Evolutionary conservation across 2,888 invertebrate species (phyloP), one percentile per base, ranked within the genome.

Genomic region (Serrognathus titanus): DNA sequence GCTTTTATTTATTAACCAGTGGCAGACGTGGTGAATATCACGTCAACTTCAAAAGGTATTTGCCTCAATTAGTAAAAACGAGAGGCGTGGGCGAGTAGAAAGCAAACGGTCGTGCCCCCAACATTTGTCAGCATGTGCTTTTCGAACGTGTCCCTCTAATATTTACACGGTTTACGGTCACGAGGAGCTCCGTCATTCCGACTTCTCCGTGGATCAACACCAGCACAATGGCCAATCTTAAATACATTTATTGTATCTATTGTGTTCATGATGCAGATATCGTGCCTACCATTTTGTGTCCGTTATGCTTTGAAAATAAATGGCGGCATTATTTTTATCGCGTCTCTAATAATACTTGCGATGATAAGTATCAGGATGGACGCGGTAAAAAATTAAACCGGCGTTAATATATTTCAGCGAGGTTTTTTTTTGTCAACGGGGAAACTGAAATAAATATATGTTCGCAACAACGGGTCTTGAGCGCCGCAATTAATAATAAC

Each of bases 121-220:
- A 62, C 59, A 64, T 64, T 64, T 64, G 63, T 63, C 63, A 61
- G 59, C 62, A 50, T 60, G 61, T 53, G 63, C 55, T 63, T 60
- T 61, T 58, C 61, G 59, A 60, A 62, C 58, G 56, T 63, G 61
- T 62, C 53, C 55, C 48, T 64, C 57, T 63, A 64, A 63, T 64
- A 61, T 63, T 64, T 61, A 60, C 60, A 59, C 58, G 56, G 55
- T 54, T 55, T 57, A 41, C 57, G 52, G 57, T 64, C 60, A 63
- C 62, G 60, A 61, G 54, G 50, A 40, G 51, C 59, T 58, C 24
- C 24, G 63, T 63, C 59, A 60, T 62, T 60, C 53, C 51, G 54
- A 54, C 58, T 62, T 43, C 45, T 52, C 58, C 54, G 58, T 56
- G 59, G 58, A 59, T 61, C 61, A 61, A 59, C 61, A 59, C 61